Evolutionary conservation across 1,140 invertebrate species (phyloP).

Genomic region (Calliphora vicina): DNA sequence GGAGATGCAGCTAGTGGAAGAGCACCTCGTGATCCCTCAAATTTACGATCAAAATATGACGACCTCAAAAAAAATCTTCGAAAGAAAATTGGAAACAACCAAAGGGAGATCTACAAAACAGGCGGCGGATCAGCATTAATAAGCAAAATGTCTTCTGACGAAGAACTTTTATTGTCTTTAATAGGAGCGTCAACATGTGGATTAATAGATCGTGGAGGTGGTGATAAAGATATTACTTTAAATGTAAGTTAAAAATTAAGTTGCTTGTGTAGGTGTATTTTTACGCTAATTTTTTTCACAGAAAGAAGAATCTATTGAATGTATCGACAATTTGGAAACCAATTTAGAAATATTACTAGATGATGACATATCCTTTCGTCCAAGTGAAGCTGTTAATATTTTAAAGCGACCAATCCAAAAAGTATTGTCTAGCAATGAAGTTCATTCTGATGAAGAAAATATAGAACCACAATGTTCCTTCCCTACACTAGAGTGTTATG

Average conservation of each 20-base stretch:
- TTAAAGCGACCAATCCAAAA: not conserved
- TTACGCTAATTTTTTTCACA: not conserved
- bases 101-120: not conserved
- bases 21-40: not conserved
- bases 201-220: not conserved
- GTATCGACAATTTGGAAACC: not conserved
- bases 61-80: not conserved
- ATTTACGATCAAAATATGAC: not conserved
- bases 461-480: not conserved
- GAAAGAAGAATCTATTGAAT: not conserved
- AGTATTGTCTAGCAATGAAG: not conserved
- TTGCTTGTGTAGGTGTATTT: not conserved
- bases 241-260: no score
- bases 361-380: not conserved
- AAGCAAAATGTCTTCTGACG: not conserved
- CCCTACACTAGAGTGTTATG: no score
- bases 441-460: not conserved
- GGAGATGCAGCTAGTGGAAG: not conserved
- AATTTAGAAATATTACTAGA: not conserved
- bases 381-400: not conserved
- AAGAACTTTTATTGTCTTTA: not conserved
- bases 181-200: not conserved
- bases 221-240: not conserved
- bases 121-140: not conserved
- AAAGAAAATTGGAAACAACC: not conserved